Conservation (phyloP, 2,888 invertebrate species). For the Drosophila rubida region DNA sequence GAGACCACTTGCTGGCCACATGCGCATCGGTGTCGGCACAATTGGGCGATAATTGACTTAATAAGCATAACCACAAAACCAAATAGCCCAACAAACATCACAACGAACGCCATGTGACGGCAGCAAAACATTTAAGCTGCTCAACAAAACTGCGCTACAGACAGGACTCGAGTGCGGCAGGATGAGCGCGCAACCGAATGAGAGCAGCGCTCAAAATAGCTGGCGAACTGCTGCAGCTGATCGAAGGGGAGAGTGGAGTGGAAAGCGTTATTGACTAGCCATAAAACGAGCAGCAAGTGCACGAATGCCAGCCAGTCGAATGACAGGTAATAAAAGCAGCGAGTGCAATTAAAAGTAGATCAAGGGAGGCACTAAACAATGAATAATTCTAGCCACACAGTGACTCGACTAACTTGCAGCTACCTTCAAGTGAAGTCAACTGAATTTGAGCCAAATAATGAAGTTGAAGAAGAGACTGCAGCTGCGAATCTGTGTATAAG, state of each 20-base stretch:
- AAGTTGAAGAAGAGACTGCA: no score
- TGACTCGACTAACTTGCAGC: no score
- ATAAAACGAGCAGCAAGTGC: background rate
- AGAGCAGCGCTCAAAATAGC: background rate
- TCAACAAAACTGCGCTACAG: no score
- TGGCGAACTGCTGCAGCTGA: background rate
- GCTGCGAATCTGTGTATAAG: no score
- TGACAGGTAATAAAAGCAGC: background rate
- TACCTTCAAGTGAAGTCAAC: no score
- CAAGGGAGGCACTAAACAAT: background rate
- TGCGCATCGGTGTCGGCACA: conserved; percentile 51
- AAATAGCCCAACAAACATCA: conserved; percentile 55
- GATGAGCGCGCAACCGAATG: no score
- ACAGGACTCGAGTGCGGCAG: no score
- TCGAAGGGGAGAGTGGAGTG: background rate
- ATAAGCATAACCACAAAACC: conserved; percentile 78
- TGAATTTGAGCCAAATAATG: no score
- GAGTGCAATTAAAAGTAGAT: background rate
- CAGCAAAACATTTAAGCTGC: conserved; percentile 12
- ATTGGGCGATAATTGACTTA: conserved; percentile 78
- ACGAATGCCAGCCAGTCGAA: background rate
- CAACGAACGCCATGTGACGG: conserved; percentile 22
- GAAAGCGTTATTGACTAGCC: background rate
- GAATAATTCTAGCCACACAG: no score
- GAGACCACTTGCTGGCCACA: conserved; percentile 39